These are phyloP conservation scores for Nymphalis urticae DNA, from an alignment of 2,888 invertebrate genomes.

Conservation along the genomic window DNA sequence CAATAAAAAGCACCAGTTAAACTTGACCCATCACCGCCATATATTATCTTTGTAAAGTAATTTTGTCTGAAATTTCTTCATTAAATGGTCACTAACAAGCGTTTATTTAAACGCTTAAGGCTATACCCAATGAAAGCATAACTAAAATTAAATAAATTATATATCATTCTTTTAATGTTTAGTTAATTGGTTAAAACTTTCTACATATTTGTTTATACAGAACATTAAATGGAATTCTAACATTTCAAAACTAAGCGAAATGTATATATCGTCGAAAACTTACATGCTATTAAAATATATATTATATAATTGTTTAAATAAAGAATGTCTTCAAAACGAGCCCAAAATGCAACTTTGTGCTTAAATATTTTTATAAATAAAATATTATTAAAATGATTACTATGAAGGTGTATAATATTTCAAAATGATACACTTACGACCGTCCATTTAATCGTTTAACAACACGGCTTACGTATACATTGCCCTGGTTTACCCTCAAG, in stretches of 20 bases:
- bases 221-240: too few relatives aligned
- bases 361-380: constrained; percentile 7
- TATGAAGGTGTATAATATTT: constrained; percentile 22
- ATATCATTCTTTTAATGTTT: constrained; percentile 15
- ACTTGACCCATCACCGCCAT: constrained; percentile 41
- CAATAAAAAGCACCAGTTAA: constrained; percentile 47
- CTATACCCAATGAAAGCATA: constrained; percentile 60
- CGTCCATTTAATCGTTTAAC: constrained; percentile 24
- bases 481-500: constrained; percentile 21
- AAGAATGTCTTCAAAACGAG: not conserved
- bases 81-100: constrained; percentile 48
- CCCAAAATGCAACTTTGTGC: constrained; percentile 2
- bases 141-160: constrained; percentile 36
- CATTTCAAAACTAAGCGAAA: too few relatives aligned
- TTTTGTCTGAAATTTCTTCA: constrained; percentile 23
- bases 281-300: not conserved
- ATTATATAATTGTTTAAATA: not conserved
- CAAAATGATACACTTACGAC: constrained; percentile 22
- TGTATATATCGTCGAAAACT: not conserved
- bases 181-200: constrained; percentile 14
- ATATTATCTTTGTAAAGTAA: constrained; percentile 10
- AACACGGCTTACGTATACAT: constrained; percentile 19
- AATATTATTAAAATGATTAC: constrained; percentile 21
- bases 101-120: constrained; percentile 61
- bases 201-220: not conserved